phyloP scores from a whole-genome alignment of 2,797 vertebrate species.

The Fringilla coelebs region DNA sequence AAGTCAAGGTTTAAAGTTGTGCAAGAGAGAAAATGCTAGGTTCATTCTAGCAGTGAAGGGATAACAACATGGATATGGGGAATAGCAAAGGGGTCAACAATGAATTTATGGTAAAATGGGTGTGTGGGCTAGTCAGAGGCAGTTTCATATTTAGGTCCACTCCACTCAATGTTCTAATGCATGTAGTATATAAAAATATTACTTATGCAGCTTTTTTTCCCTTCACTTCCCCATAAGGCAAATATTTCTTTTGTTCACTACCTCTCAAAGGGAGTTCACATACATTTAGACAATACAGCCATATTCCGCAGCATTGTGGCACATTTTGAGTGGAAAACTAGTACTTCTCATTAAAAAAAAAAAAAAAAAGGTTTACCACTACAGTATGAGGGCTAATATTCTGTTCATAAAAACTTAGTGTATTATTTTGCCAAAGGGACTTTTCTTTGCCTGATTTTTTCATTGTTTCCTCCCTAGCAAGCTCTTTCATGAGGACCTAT shows the following conservation, averaged over 20 bases:
- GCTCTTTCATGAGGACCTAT: background rate
- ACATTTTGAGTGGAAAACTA: background rate
- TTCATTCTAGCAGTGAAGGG: background rate
- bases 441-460: background rate
- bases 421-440: background rate
- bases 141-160: background rate
- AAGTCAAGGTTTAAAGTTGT: slow-evolving; percentile 31
- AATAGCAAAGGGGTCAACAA: background rate
- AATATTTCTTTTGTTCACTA: background rate
- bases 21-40: background rate
- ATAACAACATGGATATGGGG: background rate
- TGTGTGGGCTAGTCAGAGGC: background rate
- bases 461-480: background rate
- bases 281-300: background rate
- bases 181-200: background rate
- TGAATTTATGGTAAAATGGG: background rate
- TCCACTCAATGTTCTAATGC: background rate
- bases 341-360: background rate
- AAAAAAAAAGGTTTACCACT: background rate
- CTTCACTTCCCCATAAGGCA: background rate
- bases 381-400: background rate
- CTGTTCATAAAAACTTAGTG: background rate
- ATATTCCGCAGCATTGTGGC: background rate
- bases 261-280: background rate
- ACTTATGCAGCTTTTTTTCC: background rate